Evolutionary conservation across 2,113 vertebrate species (phyloP).

Genomic region (Onychostruthus taczanowskii): DNA sequence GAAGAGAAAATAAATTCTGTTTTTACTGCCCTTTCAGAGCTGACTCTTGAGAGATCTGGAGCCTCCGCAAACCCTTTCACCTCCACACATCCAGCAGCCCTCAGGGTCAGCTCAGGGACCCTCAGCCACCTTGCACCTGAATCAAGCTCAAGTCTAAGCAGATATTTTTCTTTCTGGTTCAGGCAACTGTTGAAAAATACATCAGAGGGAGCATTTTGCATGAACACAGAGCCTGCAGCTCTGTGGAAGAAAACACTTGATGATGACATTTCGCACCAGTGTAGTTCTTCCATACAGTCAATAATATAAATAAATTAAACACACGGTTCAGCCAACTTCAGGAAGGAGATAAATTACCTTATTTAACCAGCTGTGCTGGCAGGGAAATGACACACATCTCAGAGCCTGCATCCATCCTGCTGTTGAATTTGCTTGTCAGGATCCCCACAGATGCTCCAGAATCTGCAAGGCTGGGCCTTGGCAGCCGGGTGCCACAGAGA

Average conservation of each 20-base stretch:
- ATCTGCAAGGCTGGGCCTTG: not conserved
- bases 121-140: not conserved
- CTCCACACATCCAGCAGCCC: not conserved
- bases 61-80: not conserved
- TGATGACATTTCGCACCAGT: not conserved
- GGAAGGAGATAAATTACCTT: slow-evolving; percentile 22
- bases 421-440: not conserved
- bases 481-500: not conserved
- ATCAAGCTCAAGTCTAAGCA: not conserved
- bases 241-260: not conserved
- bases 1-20: not conserved
- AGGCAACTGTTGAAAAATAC: not conserved
- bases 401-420: not conserved
- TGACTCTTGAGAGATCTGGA: not conserved
- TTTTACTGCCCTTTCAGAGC: not conserved
- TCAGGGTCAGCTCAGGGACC: not conserved
- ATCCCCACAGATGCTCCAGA: not conserved
- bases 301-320: slow-evolving; percentile 47
- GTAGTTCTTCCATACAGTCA: not conserved
- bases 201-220: not conserved
- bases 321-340: not conserved
- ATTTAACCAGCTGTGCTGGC: slow-evolving; percentile 7
- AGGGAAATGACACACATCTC: not conserved
- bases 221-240: not conserved
- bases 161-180: not conserved